Conservation (phyloP, 2,113 vertebrate species). For the Piaya cayana region DNA sequence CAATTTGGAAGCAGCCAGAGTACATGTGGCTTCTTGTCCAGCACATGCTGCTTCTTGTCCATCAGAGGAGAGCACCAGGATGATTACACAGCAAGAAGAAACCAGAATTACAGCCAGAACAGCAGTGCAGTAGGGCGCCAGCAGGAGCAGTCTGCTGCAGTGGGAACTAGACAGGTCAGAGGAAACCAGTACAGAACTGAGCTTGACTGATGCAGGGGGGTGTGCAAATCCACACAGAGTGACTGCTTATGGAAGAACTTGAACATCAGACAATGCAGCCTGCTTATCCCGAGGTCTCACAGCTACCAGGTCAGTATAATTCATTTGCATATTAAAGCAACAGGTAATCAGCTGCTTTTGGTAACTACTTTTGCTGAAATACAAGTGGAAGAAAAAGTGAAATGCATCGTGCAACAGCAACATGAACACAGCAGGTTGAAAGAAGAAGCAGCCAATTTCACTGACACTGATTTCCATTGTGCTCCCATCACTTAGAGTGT, state of each 20-base stretch:
- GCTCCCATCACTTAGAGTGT: background rate
- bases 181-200: background rate
- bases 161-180: accelerated
- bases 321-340: background rate
- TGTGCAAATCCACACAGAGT: background rate
- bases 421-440: background rate
- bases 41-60: background rate
- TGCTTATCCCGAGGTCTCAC: background rate
- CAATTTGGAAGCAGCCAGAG: background rate
- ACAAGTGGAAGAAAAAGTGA: background rate
- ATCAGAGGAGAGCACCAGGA: background rate
- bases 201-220: accelerated
- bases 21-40: background rate
- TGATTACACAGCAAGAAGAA: background rate
- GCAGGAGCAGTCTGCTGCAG: background rate
- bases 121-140: background rate
- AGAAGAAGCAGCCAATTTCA: background rate
- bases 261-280: background rate
- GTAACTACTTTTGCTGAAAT: background rate
- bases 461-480: background rate
- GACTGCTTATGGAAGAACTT: background rate
- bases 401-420: background rate
- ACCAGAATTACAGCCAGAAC: background rate
- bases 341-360: background rate
- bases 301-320: background rate